phyloP scores from a whole-genome alignment of 2,888 invertebrate species.

The Ectemnius cavifrons region DNA sequence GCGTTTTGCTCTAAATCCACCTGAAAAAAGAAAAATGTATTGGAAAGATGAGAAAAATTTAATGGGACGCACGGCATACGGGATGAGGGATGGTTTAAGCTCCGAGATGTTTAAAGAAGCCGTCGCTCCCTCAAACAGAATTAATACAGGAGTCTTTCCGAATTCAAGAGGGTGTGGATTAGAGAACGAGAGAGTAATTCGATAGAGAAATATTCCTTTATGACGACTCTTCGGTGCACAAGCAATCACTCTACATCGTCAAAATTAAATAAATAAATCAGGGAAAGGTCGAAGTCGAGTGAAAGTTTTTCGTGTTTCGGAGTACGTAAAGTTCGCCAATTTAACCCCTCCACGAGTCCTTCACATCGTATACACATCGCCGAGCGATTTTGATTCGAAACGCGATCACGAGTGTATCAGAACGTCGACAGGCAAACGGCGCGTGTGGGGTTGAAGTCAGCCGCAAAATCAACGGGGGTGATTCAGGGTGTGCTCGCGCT shows the following conservation, averaged over 20 bases:
- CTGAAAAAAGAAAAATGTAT: neutral
- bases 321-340: neutral
- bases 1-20: neutral
- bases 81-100: neutral
- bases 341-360: no score
- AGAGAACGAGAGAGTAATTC: no score
- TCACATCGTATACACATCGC: neutral
- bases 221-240: no score
- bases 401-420: constrained; percentile 6
- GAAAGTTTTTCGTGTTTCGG: neutral
- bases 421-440: constrained; percentile 24
- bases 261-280: no score
- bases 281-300: no score
- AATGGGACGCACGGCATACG: neutral
- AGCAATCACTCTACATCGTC: no score
- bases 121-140: no score
- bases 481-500: constrained; percentile 35
- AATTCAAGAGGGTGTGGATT: no score
- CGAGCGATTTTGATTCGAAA: neutral
- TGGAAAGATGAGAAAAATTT: neutral
- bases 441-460: constrained; percentile 23
- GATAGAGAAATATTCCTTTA: no score
- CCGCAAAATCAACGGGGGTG: constrained; percentile 29
- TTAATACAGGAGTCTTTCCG: no score
- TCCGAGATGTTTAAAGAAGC: no score